Conservation (phyloP, 2,888 invertebrate genomes). For the Lepidonotus clava region DNA sequence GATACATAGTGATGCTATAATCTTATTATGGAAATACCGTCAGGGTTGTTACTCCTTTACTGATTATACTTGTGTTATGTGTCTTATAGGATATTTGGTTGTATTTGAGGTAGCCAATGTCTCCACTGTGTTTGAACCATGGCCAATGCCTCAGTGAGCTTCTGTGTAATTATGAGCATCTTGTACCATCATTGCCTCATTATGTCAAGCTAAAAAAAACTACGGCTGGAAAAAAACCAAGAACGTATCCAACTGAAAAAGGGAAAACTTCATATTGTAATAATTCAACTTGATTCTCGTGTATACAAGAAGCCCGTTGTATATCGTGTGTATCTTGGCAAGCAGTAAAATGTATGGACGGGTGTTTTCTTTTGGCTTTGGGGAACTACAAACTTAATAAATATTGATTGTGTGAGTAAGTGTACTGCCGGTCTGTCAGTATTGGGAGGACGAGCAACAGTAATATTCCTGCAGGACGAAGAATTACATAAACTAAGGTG, state of each 20-base stretch:
- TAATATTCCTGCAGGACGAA: too few species aligned
- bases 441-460: too few species aligned
- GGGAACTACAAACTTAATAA: not conserved
- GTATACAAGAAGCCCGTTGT: too few species aligned
- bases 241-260: not conserved
- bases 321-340: not conserved
- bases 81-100: not conserved
- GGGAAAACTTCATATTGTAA: not conserved
- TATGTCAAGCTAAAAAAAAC: not conserved
- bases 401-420: too few species aligned
- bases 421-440: too few species aligned
- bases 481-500: too few species aligned
- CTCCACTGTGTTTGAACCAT: not conserved
- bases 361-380: not conserved
- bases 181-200: constrained; percentile 2
- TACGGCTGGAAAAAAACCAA: not conserved
- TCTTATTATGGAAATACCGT: too few species aligned
- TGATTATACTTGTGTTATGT: too few species aligned
- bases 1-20: too few species aligned
- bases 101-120: not conserved
- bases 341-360: not conserved
- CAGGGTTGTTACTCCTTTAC: too few species aligned
- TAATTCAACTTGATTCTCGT: too few species aligned
- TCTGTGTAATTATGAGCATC: not conserved
- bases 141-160: not conserved